Base-by-base conservation (phyloP, 2,888 invertebrate genomes). In the Hipparchia semele region DNA sequence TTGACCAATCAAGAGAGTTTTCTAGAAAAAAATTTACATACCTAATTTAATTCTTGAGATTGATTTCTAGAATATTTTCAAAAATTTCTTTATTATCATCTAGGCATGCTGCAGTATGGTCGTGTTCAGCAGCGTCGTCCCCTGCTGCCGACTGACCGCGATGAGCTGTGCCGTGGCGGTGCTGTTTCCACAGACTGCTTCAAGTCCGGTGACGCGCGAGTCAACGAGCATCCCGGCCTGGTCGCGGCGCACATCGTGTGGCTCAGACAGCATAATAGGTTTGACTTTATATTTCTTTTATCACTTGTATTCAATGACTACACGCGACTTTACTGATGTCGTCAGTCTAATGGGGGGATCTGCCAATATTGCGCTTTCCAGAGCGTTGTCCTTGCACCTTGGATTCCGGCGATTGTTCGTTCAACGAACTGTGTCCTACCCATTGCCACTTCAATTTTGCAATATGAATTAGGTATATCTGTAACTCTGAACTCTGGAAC, bases 171-270 rank as follows among this genome's bases (percentile, higher is more conserved):
- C 80, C 95, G 95, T 59, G 95, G 95, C 0, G 97, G 97, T 0
- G 96, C 96, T 0, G 90, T 97, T 3, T 96, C 96, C 60, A 95
- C 95, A 0, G 96, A 96, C 76, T 98, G 98, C 87, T 97, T 98
- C 86, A 94, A 95, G 80, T 95, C 97, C 0, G 98, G 98, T 0
- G 98, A 98, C 87, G 95, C 95, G 0, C 92, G 98, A 2, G 96
- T 97, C 76, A 96, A 96, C 74, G 98, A 98, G 84, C 97, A 98
- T 79, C 97, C 98, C 0, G 98, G 96, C 0, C 92, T 98, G 12
- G 96, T 96, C 1, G 96, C 96, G 0, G 94, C 97, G 71, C 97
- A 97, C 82, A 96, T 96, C 0, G 93, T 97, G 23, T 97, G 96
- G 95, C 86, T 97, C 72, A 87, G 97, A 73, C 96, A 96, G 77